Evolutionary conservation across 2,888 invertebrate species (phyloP), one percentile per base, ranked within the genome.

Genomic region (Lithophane leautieri): DNA sequence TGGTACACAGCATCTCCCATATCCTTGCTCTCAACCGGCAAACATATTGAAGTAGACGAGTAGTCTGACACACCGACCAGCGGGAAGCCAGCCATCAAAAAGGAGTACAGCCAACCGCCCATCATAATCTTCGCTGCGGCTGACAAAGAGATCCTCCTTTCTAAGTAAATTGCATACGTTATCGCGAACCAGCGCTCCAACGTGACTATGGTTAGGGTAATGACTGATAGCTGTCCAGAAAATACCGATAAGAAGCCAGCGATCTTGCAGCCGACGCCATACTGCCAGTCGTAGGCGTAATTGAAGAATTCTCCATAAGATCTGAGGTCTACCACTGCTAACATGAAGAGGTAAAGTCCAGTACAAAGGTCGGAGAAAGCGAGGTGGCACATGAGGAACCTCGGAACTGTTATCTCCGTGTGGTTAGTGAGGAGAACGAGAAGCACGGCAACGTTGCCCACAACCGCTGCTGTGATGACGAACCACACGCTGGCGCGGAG

Each of bases 161-260:
- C 98, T 78, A 98, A 95, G 91, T 98, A 98, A 88, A 99, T 97
- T 1, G 98, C 98, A 90, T 98, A 98, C 0, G 98, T 98, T 77
- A 98, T 98, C 14, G 98, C 98, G 91, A 98, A 97, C 98, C 98
- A 98, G 73, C 99, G 96, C 93, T 99, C 99, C 74, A 98, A 95
- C 0, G 99, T 99, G 61, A 99, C 98, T 56, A 99, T 97, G 0
- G 98, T 98, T 71, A 99, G 95, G 0, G 99, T 98, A 91, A 98
- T 98, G 12, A 99, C 98, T 34, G 99, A 99, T 65, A 99, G 95
- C 91, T 99, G 98, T 76, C 98, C 98, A 0, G 98, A 98, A 89
- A 98, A 98, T 0, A 99, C 98, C 0, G 98, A 98, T 70, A 99
- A 95, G 92, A 99, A 99, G 0, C 99, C 99, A 1, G 99, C 98